Evolutionary conservation across 1,140 invertebrate species (phyloP).

Genomic region (Leptinotarsa lineolata): DNA sequence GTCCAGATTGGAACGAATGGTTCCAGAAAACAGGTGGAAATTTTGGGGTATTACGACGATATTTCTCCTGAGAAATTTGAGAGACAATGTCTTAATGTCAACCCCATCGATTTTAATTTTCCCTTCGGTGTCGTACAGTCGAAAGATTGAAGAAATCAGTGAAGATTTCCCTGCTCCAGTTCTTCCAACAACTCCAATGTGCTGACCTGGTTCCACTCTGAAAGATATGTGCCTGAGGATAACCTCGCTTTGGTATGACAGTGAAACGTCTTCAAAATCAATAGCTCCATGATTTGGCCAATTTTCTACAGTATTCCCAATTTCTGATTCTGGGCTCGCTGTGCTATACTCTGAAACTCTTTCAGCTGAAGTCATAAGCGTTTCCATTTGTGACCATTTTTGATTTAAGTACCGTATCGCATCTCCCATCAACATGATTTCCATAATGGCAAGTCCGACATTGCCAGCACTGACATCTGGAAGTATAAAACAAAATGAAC

Average conservation of each 20-base stretch:
- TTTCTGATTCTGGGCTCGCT: background rate
- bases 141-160: constrained; percentile 73
- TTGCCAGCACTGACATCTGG: constrained; percentile 58
- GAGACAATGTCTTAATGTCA: constrained; percentile 64
- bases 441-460: constrained; percentile 80
- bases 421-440: constrained; percentile 74
- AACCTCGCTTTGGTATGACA: constrained; percentile 69
- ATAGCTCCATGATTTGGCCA: constrained; percentile 63
- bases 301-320: constrained; percentile 63
- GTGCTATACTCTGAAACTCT: constrained; percentile 54
- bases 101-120: constrained; percentile 69
- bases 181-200: constrained; percentile 55
- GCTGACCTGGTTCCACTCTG: constrained; percentile 65
- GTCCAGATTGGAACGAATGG: constrained; percentile 63
- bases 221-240: constrained; percentile 70
- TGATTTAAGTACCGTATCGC: constrained; percentile 85
- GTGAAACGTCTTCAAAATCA: constrained; percentile 62
- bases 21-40: constrained; percentile 66
- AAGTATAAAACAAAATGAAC: background rate
- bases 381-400: constrained; percentile 82
- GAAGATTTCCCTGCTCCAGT: constrained; percentile 75
- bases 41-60: constrained; percentile 71
- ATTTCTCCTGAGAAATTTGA: constrained; percentile 63
- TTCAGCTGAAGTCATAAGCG: constrained; percentile 85
- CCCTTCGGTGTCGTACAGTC: constrained; percentile 67